Conservation (phyloP, 2,888 invertebrate species). For the Drosophila gaucha region DNA sequence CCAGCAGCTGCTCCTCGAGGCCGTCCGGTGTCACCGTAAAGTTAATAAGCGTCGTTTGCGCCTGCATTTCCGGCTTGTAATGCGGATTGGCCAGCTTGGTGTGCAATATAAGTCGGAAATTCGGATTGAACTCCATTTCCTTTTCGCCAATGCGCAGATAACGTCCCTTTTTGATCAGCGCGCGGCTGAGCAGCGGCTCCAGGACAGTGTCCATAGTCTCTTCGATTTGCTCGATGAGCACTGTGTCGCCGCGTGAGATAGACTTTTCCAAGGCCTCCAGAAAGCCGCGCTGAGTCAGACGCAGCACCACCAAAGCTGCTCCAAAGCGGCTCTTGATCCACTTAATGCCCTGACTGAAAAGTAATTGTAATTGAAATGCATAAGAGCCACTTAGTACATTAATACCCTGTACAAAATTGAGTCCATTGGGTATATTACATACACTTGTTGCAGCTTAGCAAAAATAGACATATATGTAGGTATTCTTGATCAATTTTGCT, state of each 20-base stretch:
- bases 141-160: slow-evolving; percentile 94
- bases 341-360: slow-evolving; percentile 92
- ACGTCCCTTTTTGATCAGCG: slow-evolving; percentile 94
- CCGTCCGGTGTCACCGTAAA: slow-evolving; percentile 98
- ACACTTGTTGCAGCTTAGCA: too few species aligned
- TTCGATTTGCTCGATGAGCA: slow-evolving; percentile 95
- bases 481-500: too few species aligned
- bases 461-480: too few species aligned
- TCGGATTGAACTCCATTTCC: slow-evolving; percentile 94
- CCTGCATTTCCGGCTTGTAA: slow-evolving; percentile 98
- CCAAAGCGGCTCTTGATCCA: slow-evolving; percentile 97
- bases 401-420: neutral
- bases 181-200: slow-evolving; percentile 94
- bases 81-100: slow-evolving; percentile 98
- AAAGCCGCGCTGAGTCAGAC: slow-evolving; percentile 93
- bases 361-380: neutral
- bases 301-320: slow-evolving; percentile 89
- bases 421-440: too few species aligned
- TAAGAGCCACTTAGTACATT: neutral
- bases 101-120: slow-evolving; percentile 94
- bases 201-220: slow-evolving; percentile 97
- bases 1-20: slow-evolving; percentile 96
- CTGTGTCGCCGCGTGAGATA: slow-evolving; percentile 90
- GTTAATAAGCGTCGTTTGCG: slow-evolving; percentile 97
- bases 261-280: slow-evolving; percentile 92